Evolutionary conservation across 2,888 invertebrate species (phyloP).

Genomic region (Eupithecia exiguata): DNA sequence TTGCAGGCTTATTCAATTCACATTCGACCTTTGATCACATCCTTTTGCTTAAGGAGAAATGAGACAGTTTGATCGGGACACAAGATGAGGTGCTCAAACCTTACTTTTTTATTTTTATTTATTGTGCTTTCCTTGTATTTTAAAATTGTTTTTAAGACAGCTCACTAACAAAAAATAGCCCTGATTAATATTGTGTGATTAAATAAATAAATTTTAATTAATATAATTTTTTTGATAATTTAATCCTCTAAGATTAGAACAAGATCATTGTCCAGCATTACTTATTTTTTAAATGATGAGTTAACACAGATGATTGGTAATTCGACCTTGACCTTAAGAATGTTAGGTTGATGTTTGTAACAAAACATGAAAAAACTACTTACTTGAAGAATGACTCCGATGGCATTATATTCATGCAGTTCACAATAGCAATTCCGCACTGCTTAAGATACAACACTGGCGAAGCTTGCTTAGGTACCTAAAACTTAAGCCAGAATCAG

Average conservation of each 20-base stretch:
- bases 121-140: too few species aligned
- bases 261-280: too few species aligned
- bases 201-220: too few species aligned
- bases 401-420: conserved; percentile 1
- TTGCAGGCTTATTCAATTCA: too few species aligned
- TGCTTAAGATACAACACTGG: background rate
- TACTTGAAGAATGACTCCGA: background rate
- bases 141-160: too few species aligned
- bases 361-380: conserved; percentile 22
- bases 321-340: conserved; percentile 4
- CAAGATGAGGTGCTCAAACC: too few species aligned
- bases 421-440: conserved; percentile 4
- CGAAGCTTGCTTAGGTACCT: background rate
- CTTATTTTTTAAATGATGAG: background rate
- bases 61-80: too few species aligned
- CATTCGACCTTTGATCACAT: background rate
- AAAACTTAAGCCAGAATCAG: background rate
- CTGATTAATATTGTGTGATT: too few species aligned
- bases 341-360: conserved; percentile 9
- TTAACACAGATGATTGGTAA: conserved; percentile 14
- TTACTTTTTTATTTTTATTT: too few species aligned
- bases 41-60: too few species aligned
- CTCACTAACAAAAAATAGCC: too few species aligned
- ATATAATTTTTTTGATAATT: too few species aligned
- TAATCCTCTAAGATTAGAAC: background rate